These are phyloP conservation scores for Doryteuthis pealeii DNA, from an alignment of 1,140 invertebrate genomes.

Conservation along the genomic window DNA sequence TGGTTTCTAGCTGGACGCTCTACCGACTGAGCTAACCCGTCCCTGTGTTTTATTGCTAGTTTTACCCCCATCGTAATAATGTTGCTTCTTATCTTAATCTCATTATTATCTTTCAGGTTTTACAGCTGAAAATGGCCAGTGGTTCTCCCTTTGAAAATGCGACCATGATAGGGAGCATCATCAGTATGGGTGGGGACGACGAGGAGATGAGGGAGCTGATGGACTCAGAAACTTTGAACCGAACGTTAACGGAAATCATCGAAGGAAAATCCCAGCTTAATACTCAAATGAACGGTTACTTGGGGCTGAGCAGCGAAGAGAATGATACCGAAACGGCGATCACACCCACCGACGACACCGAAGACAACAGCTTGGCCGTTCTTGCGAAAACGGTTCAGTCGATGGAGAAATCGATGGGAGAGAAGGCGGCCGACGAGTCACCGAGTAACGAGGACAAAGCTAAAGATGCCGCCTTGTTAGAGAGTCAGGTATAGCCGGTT, in stretches of 20 bases:
- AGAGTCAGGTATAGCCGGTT: too few species aligned
- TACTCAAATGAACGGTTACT: conserved; percentile 20
- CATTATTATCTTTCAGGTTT: conserved; percentile 47
- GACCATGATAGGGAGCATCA: conserved; percentile 29
- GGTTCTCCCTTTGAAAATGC: conserved; percentile 25
- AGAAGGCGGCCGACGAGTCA: not conserved
- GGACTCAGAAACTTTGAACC: conserved; percentile 50
- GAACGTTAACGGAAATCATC: conserved; percentile 53
- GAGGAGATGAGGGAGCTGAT: conserved; percentile 46
- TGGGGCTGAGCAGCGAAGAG: conserved; percentile 16
- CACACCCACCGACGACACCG: not conserved
- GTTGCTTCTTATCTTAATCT: too few species aligned
- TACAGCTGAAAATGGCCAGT: conserved; percentile 47
- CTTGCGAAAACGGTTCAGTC: not conserved
- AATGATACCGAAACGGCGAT: conserved; percentile 17
- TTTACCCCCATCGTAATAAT: too few species aligned
- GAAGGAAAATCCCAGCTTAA: conserved; percentile 35
- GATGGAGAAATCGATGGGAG: not conserved
- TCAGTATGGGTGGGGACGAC: conserved; percentile 38
- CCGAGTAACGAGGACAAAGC: too few species aligned
- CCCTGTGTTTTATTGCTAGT: too few species aligned
- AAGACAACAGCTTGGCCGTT: not conserved
- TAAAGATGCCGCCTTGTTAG: too few species aligned
- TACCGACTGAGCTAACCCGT: too few species aligned
- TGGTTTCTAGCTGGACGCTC: too few species aligned